A percentile compares a stretch with the other conserved stretches of the same genome.
Conservation (phyloP, 2,113 vertebrate genomes). For the Lipotes vexillifer region DNA sequence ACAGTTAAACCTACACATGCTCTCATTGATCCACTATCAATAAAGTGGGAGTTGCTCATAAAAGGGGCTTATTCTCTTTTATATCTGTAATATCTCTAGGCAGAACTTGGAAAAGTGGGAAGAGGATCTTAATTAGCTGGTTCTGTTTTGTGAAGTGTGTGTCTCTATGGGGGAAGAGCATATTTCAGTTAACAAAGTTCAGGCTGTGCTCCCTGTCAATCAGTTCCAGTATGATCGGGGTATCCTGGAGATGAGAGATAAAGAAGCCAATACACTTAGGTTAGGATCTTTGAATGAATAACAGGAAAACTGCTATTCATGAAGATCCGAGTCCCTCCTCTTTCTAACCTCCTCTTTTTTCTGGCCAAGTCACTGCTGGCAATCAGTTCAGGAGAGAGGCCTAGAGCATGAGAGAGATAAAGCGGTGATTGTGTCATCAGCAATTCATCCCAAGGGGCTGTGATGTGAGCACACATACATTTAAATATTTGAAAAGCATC, state of each 20-base stretch:
- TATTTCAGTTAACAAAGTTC: background rate
- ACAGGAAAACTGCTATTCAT: background rate
- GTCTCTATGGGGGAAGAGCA: background rate
- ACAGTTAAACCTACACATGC: background rate
- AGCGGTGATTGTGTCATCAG: slow-evolving; percentile 58
- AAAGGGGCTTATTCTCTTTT: background rate
- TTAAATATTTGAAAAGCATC: slow-evolving; percentile 85
- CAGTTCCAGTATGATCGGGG: background rate
- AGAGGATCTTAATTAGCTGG: background rate
- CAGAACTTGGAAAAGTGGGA: background rate
- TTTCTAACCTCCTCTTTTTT: slow-evolving; percentile 23
- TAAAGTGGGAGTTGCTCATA: background rate
- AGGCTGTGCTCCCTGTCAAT: background rate
- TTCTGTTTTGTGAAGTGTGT: background rate
- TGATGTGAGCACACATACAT: slow-evolving; percentile 80
- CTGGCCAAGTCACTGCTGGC: slow-evolving; percentile 43
- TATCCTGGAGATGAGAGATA: background rate
- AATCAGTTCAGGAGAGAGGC: slow-evolving; percentile 47
- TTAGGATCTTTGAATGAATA: background rate
- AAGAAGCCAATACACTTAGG: background rate
- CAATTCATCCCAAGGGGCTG: slow-evolving; percentile 71
- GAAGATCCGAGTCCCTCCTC: background rate
- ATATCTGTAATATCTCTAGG: background rate
- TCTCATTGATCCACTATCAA: background rate
- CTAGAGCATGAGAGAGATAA: slow-evolving; percentile 58